These are phyloP conservation scores for Andrena cerasifolii DNA, from an alignment of 1,140 invertebrate species.

Conservation along the genomic window DNA sequence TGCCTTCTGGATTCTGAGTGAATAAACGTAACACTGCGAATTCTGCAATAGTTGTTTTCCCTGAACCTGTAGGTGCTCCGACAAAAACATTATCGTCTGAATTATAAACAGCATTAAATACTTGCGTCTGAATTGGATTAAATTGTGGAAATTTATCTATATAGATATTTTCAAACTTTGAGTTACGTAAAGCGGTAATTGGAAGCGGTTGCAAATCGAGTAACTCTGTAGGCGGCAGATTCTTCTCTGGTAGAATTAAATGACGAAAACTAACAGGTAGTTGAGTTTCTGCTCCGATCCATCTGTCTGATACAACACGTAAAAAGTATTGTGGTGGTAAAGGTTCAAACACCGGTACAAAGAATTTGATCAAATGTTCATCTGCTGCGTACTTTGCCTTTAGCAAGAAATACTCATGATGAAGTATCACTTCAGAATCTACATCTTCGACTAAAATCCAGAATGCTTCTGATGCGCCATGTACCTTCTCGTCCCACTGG, in stretches of 20 bases:
- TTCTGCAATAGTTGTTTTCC: constrained; percentile 98
- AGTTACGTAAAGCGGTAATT: constrained; percentile 92
- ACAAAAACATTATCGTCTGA: constrained; percentile 99
- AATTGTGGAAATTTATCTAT: constrained; percentile 94
- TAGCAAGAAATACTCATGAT: constrained; percentile 98
- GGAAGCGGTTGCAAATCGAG: constrained; percentile 99
- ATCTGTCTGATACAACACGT: constrained; percentile 89
- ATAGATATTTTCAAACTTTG: constrained; percentile 94
- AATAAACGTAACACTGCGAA: constrained; percentile 97
- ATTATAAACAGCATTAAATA: constrained; percentile 99
- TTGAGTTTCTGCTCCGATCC: constrained; percentile 97
- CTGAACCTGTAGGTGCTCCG: constrained; percentile 98
- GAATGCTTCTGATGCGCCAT: constrained; percentile 98
- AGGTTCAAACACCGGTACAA: constrained; percentile 99
- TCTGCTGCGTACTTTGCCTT: constrained; percentile 97
- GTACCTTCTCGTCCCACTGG: constrained; percentile 99
- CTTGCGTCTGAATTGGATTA: constrained; percentile 99
- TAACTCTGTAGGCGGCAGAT: constrained; percentile 98
- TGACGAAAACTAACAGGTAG: constrained; percentile 99
- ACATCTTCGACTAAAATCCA: constrained; percentile 99
- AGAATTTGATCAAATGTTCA: constrained; percentile 98
- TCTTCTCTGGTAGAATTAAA: constrained; percentile 98
- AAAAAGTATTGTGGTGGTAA: constrained; percentile 99
- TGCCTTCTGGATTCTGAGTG: constrained; percentile 86
- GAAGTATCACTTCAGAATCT: constrained; percentile 97